phyloP scores from a whole-genome alignment of 35 echinoderm and acorn worm species.

The Eucidaris tribuloides region DNA sequence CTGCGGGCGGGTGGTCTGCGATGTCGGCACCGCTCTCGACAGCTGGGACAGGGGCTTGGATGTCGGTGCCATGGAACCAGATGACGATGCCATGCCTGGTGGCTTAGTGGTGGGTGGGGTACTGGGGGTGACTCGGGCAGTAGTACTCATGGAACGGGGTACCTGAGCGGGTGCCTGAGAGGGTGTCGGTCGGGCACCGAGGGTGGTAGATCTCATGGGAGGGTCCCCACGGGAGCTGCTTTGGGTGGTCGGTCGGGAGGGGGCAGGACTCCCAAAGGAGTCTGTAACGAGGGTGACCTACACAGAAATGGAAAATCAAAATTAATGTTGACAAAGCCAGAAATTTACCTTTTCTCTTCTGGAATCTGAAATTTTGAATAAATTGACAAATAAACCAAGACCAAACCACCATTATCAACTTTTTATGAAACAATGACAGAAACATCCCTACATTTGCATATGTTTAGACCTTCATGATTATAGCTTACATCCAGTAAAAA shows the following conservation, averaged over 20 bases:
- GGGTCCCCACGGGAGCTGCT: too few species aligned
- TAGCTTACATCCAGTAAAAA: too few species aligned
- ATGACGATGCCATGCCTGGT: neutral
- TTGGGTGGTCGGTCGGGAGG: neutral
- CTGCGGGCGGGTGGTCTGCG: conserved; percentile 33
- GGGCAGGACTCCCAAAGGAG: conserved; percentile 20
- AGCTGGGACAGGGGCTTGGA: neutral
- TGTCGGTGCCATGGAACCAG: neutral
- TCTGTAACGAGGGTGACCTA: conserved; percentile 40
- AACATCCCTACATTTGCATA: too few species aligned
- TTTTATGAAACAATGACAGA: neutral
- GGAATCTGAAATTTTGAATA: neutral
- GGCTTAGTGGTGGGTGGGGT: conserved; percentile 8
- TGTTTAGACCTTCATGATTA: too few species aligned
- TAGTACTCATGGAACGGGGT: conserved; percentile 6
- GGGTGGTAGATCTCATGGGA: too few species aligned
- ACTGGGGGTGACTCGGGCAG: conserved; percentile 27
- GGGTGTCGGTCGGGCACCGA: too few species aligned
- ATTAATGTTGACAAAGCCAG: neutral
- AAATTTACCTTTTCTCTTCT: neutral
- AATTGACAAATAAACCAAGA: neutral
- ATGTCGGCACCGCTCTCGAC: neutral
- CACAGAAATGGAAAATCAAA: neutral
- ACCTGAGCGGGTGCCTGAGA: neutral
- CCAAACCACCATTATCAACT: neutral